phyloP scores from a whole-genome alignment of 2,888 invertebrate species.

The Sphaerophoria taeniata region DNA sequence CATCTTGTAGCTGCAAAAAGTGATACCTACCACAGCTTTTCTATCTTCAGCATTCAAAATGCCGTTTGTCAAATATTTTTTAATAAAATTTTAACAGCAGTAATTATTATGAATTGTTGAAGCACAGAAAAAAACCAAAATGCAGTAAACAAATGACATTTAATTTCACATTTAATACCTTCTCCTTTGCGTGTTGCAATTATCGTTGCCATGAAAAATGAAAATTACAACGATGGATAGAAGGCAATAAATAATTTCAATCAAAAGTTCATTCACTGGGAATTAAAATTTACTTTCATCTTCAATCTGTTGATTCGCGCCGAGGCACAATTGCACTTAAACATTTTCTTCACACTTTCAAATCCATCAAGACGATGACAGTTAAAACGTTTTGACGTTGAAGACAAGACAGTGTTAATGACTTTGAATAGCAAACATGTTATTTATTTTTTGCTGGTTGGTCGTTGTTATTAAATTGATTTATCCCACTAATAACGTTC shows the following conservation, averaged over 20 bases:
- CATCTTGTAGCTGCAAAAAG: too few species aligned
- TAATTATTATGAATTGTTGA: too few species aligned
- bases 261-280: conserved; percentile 18
- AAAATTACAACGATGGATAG: not conserved
- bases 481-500: conserved; percentile 11
- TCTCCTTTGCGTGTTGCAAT: not conserved
- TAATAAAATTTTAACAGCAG: too few species aligned
- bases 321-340: conserved; percentile 2
- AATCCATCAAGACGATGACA: conserved; percentile 37
- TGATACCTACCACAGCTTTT: too few species aligned
- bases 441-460: conserved; percentile 12
- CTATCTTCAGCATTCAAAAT: too few species aligned
- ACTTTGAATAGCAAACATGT: conserved; percentile 31
- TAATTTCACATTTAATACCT: too few species aligned
- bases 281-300: conserved; percentile 37
- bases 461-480: conserved; percentile 21
- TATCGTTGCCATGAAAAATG: not conserved
- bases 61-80: too few species aligned
- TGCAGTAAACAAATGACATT: too few species aligned
- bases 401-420: conserved; percentile 12
- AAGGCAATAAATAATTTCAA: not conserved
- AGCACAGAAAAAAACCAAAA: too few species aligned
- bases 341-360: conserved; percentile 39
- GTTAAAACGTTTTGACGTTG: conserved; percentile 14
- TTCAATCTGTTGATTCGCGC: conserved; percentile 19